Percentiles rank a stretch among this genome's conserved stretches.
Evolutionary conservation across 1,140 invertebrate genomes (phyloP).

Genomic region (Aphidius gifuensis): DNA sequence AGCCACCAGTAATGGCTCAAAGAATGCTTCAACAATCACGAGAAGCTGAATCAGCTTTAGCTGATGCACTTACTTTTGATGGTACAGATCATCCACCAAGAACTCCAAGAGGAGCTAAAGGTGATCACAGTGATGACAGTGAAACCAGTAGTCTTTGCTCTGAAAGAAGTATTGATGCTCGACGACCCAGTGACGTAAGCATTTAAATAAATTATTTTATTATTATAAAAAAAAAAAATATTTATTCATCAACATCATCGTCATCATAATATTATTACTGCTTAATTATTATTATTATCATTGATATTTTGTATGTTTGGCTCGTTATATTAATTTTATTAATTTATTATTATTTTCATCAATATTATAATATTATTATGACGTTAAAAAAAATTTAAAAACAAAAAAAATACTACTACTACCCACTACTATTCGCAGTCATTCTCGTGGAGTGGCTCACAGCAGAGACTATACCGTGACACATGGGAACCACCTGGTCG

Average conservation of each 20-base stretch:
- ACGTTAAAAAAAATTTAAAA: neutral
- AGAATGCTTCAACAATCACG: constrained; percentile 81
- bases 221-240: neutral
- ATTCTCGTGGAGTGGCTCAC: constrained; percentile 77
- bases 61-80: constrained; percentile 66
- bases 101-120: constrained; percentile 49
- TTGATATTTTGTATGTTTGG: neutral
- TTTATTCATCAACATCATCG: neutral
- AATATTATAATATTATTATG: constrained; percentile 26
- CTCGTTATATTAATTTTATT: neutral
- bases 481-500: constrained; percentile 60
- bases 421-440: constrained; percentile 51
- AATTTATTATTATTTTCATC: constrained; percentile 20
- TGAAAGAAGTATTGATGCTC: constrained; percentile 81
- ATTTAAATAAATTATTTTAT: constrained; percentile 8
- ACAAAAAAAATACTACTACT: no score
- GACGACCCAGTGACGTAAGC: constrained; percentile 79
- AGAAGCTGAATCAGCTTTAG: constrained; percentile 82
- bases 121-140: constrained; percentile 85
- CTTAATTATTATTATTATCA: constrained; percentile 6
- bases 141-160: constrained; percentile 94
- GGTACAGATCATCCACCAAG: constrained; percentile 46
- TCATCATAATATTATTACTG: neutral
- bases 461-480: constrained; percentile 69
- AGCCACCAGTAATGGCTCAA: constrained; percentile 70